Conservation (phyloP, 2,113 vertebrate species). For the Sciurus niger region DNA sequence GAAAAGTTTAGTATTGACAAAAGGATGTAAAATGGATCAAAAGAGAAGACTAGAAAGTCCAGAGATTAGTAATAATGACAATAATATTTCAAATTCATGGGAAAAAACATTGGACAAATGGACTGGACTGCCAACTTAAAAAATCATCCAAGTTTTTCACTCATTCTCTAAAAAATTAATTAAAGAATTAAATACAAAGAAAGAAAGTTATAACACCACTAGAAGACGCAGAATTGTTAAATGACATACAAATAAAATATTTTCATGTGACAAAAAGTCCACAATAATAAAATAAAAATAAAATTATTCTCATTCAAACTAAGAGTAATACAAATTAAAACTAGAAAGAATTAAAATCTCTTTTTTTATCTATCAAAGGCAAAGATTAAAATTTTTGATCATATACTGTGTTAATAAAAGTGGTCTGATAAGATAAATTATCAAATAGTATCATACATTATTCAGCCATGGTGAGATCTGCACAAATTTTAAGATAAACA, state of each 20-base stretch:
- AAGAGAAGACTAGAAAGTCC: not conserved
- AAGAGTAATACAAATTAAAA: slow-evolving; percentile 28
- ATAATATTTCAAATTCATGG: not conserved
- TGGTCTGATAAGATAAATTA: not conserved
- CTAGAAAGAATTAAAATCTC: not conserved
- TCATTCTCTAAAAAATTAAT: not conserved
- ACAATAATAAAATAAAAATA: not conserved
- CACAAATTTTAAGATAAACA: slow-evolving; percentile 18
- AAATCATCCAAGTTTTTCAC: not conserved
- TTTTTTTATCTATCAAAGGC: not conserved
- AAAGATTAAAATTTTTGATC: not conserved
- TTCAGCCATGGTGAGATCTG: not conserved
- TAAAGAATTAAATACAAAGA: not conserved
- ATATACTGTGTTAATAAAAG: not conserved
- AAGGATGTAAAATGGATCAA: not conserved
- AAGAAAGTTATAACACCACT: not conserved
- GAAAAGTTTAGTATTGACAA: not conserved
- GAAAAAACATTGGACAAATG: not conserved
- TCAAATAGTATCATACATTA: not conserved
- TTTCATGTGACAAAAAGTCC: not conserved
- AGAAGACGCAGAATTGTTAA: not conserved
- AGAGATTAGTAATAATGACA: not conserved
- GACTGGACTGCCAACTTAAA: not conserved
- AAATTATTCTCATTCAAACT: not conserved
- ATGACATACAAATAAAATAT: slow-evolving; percentile 22